phyloP scores from a whole-genome alignment of 2,797 vertebrate genomes.

The Acanthis flammea region DNA sequence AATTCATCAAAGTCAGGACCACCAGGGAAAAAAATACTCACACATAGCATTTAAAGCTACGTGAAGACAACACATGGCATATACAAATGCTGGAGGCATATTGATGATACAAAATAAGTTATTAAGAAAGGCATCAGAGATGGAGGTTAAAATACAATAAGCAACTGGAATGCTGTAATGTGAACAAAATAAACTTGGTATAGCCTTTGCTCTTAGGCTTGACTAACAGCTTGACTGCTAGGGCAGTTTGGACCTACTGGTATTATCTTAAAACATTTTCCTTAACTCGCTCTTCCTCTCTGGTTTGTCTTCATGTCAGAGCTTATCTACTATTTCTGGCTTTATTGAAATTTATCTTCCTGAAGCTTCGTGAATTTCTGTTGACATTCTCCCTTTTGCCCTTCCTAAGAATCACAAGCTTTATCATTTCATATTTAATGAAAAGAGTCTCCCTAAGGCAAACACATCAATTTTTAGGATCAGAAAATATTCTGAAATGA shows the following conservation, averaged over 20 bases:
- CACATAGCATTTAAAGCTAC: background rate
- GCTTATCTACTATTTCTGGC: background rate
- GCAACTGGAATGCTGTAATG: background rate
- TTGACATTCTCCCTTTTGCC: background rate
- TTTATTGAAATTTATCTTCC: slow-evolving; percentile 5
- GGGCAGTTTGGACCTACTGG: background rate
- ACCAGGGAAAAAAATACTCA: background rate
- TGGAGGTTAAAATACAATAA: background rate
- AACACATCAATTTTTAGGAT: background rate
- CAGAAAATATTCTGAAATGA: slow-evolving; percentile 12
- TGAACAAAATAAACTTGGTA: background rate
- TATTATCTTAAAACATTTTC: background rate
- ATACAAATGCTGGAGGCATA: background rate
- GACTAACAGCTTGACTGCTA: background rate
- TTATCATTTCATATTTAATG: slow-evolving; percentile 18
- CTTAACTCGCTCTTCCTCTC: background rate
- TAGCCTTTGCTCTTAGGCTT: background rate
- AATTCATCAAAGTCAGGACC: background rate
- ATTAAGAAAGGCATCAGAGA: background rate
- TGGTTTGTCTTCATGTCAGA: background rate
- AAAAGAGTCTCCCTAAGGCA: slow-evolving; percentile 1
- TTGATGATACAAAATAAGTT: background rate
- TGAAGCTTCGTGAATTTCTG: background rate
- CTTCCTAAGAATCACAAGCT: background rate
- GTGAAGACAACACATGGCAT: background rate